Evolutionary conservation across 2,888 invertebrate genomes (phyloP), one percentile per base, ranked within the genome.

Genomic region (Cylindroiulus punctatus): DNA sequence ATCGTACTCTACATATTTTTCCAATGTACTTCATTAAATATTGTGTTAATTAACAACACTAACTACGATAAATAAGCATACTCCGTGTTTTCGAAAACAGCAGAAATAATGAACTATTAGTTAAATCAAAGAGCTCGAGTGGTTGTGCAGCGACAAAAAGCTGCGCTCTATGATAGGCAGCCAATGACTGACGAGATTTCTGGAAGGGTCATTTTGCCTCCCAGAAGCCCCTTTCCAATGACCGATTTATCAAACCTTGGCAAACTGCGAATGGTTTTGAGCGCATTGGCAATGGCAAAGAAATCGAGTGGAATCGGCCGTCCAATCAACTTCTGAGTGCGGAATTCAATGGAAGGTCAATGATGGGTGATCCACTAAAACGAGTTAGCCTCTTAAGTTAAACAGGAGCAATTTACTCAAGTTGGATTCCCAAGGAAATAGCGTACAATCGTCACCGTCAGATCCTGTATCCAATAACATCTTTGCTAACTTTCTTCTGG

Each of bases 261-360:
- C 2, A 57, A 57, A 57, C 22, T 19, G 57, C 14, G 57, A n/a
- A 57, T 1, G 57, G 57, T 57, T 57, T n/a, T 57, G 57, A 22
- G n/a, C 57, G n/a, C n/a, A n/a, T 22, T n/a, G 57, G n/a, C n/a
- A n/a, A 57, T 57, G 19, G 47, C 47, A 47, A 14, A 47, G 47
- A 14, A 47, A 47, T n/a, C 57, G 57, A 57, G 57, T 4, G 57
- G 22, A 57, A 22, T 7, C 57, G 4, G 57, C 57, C 19, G 57
- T 57, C 57, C 57, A 57, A 57, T 57, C 57, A 57, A 57, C 57
- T 57, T 57, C 57, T 57, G 57, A 57, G 57, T 57, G 57, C 57
- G 57, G n/a, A 57, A 57, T 57, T 57, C 57, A 57, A 57, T 57
- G 57, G 57, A 57, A 57, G 57, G 57, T n/a, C 57, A 57, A 57